phyloP scores from a whole-genome alignment of 2,113 vertebrate species.

The Tragelaphus buxtoni region DNA sequence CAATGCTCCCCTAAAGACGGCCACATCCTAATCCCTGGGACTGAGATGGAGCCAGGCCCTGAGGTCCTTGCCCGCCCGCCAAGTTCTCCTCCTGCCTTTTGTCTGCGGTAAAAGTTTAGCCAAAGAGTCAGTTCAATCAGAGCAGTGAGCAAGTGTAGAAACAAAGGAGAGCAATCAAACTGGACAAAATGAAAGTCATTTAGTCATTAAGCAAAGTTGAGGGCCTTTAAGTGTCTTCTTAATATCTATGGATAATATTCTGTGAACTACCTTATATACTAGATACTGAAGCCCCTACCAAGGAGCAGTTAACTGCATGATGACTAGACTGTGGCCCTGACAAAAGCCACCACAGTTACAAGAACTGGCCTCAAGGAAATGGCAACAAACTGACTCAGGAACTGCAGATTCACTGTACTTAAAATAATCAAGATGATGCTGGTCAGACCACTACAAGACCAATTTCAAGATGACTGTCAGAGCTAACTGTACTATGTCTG shows the following conservation, averaged over 20 bases:
- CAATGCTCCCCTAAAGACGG: too few species aligned
- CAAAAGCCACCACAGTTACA: not conserved
- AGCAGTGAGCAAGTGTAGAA: not conserved
- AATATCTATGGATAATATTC: not conserved
- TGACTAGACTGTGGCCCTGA: fast-evolving
- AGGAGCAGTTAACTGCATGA: not conserved
- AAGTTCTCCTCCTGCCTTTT: not conserved
- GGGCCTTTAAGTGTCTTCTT: not conserved
- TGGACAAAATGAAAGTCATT: not conserved
- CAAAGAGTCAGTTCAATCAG: not conserved
- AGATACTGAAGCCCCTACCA: not conserved
- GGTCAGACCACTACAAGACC: not conserved
- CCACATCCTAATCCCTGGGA: not conserved
- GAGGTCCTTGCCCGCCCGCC: not conserved
- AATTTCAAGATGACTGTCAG: not conserved
- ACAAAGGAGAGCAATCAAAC: not conserved
- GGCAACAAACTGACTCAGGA: not conserved
- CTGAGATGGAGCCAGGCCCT: not conserved
- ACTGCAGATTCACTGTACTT: not conserved
- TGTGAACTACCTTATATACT: not conserved
- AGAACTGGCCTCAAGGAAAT: not conserved
- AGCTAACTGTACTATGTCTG: not conserved
- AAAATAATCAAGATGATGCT: not conserved
- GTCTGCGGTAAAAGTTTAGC: not conserved
- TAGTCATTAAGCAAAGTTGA: not conserved